Evolutionary conservation across 2,888 invertebrate species (phyloP).

Genomic region (Toxonevra muliebris): DNA sequence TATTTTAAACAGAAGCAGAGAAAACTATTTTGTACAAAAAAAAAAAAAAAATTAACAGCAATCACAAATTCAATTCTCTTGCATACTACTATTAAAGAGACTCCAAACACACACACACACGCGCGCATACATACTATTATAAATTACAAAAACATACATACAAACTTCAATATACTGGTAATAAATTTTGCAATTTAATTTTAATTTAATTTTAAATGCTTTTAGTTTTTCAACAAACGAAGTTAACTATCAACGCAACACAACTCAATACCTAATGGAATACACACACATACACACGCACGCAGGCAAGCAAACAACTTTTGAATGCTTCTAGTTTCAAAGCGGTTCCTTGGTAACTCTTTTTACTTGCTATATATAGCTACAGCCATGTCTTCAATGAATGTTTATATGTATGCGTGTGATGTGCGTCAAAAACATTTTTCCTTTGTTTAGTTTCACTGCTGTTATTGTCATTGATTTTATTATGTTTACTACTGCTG

Average conservation of each 20-base stretch:
- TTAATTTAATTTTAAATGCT: constrained; percentile 3
- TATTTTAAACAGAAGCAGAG: too few species aligned
- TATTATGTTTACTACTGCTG: background rate
- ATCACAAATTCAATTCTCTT: too few species aligned
- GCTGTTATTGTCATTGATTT: background rate
- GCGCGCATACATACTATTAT: constrained; percentile 3
- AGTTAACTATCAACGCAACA: background rate
- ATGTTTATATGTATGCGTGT: too few species aligned
- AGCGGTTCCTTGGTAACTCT: background rate
- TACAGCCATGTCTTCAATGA: too few species aligned
- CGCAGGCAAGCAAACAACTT: background rate
- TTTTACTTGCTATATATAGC: too few species aligned
- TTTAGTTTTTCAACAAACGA: background rate
- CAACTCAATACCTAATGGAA: background rate
- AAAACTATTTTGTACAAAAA: too few species aligned
- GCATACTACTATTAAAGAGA: too few species aligned
- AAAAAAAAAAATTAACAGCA: too few species aligned
- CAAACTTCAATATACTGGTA: constrained; percentile 3
- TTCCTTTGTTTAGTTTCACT: background rate
- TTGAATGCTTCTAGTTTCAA: background rate
- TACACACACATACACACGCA: background rate
- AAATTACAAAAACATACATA: constrained; percentile 2
- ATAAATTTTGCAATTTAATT: constrained; percentile 1
- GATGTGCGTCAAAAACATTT: too few species aligned
- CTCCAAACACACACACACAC: background rate